Evolutionary conservation across 2,888 invertebrate species (phyloP).

Genomic region (Tubulanus polymorphus): DNA sequence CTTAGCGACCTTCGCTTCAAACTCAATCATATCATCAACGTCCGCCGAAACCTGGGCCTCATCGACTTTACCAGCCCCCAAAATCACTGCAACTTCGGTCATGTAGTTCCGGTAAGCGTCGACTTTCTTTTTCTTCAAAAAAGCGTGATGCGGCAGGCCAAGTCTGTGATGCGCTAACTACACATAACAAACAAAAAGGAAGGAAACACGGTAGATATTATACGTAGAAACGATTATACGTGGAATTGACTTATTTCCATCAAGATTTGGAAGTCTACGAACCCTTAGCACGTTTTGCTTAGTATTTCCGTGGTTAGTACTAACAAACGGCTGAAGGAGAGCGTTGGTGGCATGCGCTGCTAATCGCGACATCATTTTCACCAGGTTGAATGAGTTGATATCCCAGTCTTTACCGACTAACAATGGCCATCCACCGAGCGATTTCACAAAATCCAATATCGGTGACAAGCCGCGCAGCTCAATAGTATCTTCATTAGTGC

Average conservation of each 20-base stretch:
- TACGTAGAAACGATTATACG: not conserved
- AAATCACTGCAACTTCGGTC: not conserved
- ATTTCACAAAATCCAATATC: conserved; percentile 61
- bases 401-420: conserved; percentile 63
- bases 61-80: too few species aligned
- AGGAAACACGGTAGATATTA: not conserved
- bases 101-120: not conserved
- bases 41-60: not conserved
- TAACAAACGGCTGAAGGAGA: conserved; percentile 68
- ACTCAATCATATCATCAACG: conserved; percentile 1
- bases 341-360: conserved; percentile 62
- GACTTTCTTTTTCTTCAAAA: not conserved
- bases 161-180: conserved; percentile 86
- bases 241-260: not conserved
- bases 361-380: conserved; percentile 32
- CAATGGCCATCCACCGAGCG: conserved; percentile 83
- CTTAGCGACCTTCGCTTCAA: conserved; percentile 13
- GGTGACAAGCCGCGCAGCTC: conserved; percentile 67
- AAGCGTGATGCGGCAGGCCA: conserved; percentile 77
- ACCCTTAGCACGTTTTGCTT: not conserved
- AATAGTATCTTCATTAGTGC: conserved; percentile 61
- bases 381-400: conserved; percentile 55
- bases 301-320: conserved; percentile 24
- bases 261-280: conserved; percentile 6
- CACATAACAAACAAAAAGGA: not conserved